Base-by-base conservation (phyloP, 2,888 invertebrate species). In the Congeria kusceri region DNA sequence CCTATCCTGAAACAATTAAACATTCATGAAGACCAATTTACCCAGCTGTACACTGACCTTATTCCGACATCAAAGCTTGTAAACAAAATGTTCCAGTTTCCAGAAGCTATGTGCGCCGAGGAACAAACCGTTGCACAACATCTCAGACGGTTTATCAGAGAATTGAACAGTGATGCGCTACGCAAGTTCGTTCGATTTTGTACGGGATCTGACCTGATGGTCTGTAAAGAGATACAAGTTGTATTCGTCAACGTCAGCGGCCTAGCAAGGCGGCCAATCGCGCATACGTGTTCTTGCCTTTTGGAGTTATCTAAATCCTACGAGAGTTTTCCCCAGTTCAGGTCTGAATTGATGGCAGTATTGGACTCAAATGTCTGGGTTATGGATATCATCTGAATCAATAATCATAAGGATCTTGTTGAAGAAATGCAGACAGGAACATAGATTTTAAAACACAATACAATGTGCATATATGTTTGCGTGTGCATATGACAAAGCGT, bases 261-360 rank as follows among this genome's bases (percentile, higher is more conserved):
- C n/a, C n/a, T n/a, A n/a, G n/a, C n/a, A n/a, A n/a, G n/a, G n/a
- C n/a, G n/a, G n/a, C n/a, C 78, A 63, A 44, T 78, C 1, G 77
- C 73, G 15, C 77, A 78, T 58, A 73, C 77, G 28, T 77, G 77
- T 77, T 61, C 66, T 20, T 71, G 77, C 27, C 27, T 77, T 18
- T 58, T 72, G 18, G 67, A 72, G 58, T 49, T 77, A 18, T 53
- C 77, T 39, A 39, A 39, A 39, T 39, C 39, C 39, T 39, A 39
- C 39, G 39, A 39, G 3, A 68, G 57, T 44, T 74, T 56, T 27
- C 67, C 46, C 7, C 56, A 68, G 28, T 76, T 76, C 53, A 39
- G 39, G 39, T 39, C 39, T 39, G 39, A 68, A 49, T 68, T 73
- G 29, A 56, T 29, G 23, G 29, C 23, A 49, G 63, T 77, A 23